These are phyloP conservation scores for Apodemus speciosus DNA, from an alignment of 2,113 vertebrate species.

Conservation along the genomic window DNA sequence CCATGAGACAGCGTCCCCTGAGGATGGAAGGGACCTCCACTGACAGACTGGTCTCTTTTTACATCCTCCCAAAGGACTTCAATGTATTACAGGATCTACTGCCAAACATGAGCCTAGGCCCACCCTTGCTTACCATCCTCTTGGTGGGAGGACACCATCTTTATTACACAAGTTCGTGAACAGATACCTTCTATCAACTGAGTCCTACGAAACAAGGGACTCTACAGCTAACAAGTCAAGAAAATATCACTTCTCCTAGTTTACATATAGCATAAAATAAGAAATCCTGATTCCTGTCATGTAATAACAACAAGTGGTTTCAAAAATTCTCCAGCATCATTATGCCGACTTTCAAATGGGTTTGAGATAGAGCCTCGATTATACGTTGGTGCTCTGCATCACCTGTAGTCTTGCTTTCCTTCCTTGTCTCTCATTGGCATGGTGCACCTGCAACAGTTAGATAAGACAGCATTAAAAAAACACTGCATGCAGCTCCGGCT, in stretches of 20 bases:
- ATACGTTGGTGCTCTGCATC: background rate
- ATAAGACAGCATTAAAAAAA: background rate
- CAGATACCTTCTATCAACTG: background rate
- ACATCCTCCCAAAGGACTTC: background rate
- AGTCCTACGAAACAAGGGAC: background rate
- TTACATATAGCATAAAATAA: background rate
- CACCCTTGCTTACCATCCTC: background rate
- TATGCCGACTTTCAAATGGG: background rate
- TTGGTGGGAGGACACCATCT: background rate
- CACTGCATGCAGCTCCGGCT: fast-evolving
- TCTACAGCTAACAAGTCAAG: background rate
- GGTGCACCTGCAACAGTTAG: constrained; percentile 87
- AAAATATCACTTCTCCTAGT: background rate
- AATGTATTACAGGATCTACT: background rate
- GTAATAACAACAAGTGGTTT: background rate
- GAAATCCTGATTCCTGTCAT: background rate
- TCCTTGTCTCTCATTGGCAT: constrained; percentile 98
- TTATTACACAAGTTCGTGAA: background rate
- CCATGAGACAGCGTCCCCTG: background rate
- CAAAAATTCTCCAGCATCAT: background rate
- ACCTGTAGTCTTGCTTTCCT: constrained; percentile 98
- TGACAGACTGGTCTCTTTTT: background rate
- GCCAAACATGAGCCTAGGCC: background rate
- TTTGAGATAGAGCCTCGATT: background rate
- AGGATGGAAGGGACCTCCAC: background rate